These are phyloP conservation scores for Sthenelais limicola DNA, from an alignment of 2,888 invertebrate species.

Conservation along the genomic window DNA sequence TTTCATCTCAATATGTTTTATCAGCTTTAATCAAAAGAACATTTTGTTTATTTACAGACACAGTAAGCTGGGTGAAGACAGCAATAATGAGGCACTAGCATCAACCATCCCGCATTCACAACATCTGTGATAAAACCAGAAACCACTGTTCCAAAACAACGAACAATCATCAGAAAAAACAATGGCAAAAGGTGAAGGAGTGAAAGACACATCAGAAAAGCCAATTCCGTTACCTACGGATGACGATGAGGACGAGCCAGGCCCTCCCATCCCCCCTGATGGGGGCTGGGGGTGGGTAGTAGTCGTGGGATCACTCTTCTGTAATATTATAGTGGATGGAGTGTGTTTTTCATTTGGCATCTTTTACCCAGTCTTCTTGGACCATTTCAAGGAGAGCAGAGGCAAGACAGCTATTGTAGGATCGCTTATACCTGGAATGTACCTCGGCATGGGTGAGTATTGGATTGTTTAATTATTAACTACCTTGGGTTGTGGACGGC, in stretches of 20 bases:
- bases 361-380: slow-evolving; percentile 78
- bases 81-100: too few relatives aligned
- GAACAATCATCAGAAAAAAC: too few relatives aligned
- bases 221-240: neutral
- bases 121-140: too few relatives aligned
- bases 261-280: slow-evolving; percentile 41
- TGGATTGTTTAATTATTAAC: neutral
- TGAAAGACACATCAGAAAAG: too few relatives aligned
- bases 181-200: too few relatives aligned
- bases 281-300: slow-evolving; percentile 47
- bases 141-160: too few relatives aligned
- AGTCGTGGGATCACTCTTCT: slow-evolving; percentile 47
- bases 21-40: too few relatives aligned
- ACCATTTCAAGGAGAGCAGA: slow-evolving; percentile 81
- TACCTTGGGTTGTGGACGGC: too few relatives aligned
- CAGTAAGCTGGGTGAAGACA: too few relatives aligned
- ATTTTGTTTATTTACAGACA: too few relatives aligned
- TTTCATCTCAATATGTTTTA: too few relatives aligned
- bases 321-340: slow-evolving; percentile 78
- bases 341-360: slow-evolving; percentile 89
- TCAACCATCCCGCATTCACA: too few relatives aligned
- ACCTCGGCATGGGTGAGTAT: slow-evolving; percentile 83
- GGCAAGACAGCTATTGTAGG: slow-evolving; percentile 85
- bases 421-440: slow-evolving; percentile 90
- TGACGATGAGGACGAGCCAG: slow-evolving; percentile 17